Percentiles rank a stretch among this genome's conserved stretches.
Evolutionary conservation across 2,113 vertebrate genomes (phyloP).

Genomic region (Stomatorhinus ivindoensis): DNA sequence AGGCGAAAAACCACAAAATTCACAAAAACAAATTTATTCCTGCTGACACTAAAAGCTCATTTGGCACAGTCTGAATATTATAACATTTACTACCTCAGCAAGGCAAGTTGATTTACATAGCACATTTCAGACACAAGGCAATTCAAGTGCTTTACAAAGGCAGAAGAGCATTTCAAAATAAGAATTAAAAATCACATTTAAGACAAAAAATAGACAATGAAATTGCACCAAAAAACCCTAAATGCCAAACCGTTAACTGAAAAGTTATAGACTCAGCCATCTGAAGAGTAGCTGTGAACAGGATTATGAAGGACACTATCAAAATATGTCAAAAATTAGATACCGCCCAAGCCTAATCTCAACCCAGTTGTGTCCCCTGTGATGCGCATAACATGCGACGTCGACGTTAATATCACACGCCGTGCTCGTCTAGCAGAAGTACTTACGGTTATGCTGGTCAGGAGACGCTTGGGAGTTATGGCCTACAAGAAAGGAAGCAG

Average conservation of each 20-base stretch:
- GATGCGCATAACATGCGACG: not conserved
- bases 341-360: not conserved
- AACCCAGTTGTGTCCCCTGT: not conserved
- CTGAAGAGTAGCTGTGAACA: not conserved
- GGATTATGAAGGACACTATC: not conserved
- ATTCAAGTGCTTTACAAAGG: too few relatives aligned
- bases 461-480: constrained; percentile 90
- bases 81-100: not conserved
- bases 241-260: too few relatives aligned
- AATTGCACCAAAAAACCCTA: too few relatives aligned
- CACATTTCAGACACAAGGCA: too few relatives aligned
- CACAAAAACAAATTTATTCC: not conserved
- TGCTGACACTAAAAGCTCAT: not conserved
- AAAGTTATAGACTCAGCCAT: not conserved
- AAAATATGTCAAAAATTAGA: not conserved
- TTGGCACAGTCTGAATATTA: not conserved
- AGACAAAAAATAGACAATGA: too few relatives aligned
- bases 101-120: too few relatives aligned
- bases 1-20: not conserved
- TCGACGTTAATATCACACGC: not conserved
- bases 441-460: constrained; percentile 84
- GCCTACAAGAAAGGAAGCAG: constrained; percentile 56
- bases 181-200: too few relatives aligned
- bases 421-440: not conserved
- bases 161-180: too few relatives aligned